Evolutionary conservation across 2,888 invertebrate genomes (phyloP).

Genomic region (Chelonus formosanus): DNA sequence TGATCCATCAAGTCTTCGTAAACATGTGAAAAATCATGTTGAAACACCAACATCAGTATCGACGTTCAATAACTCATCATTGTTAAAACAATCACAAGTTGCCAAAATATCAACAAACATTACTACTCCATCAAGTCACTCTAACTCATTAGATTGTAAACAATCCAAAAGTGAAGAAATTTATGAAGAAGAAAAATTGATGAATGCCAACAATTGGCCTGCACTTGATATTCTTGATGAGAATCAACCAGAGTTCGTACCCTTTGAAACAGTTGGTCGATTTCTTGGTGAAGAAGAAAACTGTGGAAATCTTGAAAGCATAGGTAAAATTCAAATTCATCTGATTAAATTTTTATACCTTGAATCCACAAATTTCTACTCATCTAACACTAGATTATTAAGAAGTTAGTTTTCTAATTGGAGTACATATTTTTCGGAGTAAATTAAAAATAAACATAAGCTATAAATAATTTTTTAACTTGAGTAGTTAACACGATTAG

Average conservation of each 20-base stretch:
- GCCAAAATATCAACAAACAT: background rate
- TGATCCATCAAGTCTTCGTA: slow-evolving; percentile 90
- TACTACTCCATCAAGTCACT: background rate
- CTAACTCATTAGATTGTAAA: background rate
- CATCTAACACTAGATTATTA: no score
- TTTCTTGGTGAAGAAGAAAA: slow-evolving; percentile 51
- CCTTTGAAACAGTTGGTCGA: slow-evolving; percentile 56
- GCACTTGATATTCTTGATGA: slow-evolving; percentile 43
- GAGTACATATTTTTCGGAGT: no score
- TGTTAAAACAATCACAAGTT: background rate
- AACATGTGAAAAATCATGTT: slow-evolving; percentile 87
- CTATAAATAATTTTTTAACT: no score
- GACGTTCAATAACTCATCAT: background rate
- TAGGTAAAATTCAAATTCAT: slow-evolving; percentile 39
- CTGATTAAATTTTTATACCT: no score
- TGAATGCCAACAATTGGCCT: slow-evolving; percentile 12
- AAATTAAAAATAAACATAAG: no score
- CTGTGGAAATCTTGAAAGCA: slow-evolving; percentile 44
- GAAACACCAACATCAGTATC: slow-evolving; percentile 39
- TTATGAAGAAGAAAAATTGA: background rate
- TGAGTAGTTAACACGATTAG: background rate
- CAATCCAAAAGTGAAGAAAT: background rate
- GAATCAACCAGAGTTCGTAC: slow-evolving; percentile 58
- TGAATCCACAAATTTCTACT: no score
- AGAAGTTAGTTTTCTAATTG: no score